Evolutionary conservation across 2,113 vertebrate genomes (phyloP).

Genomic region (Labeo catla): DNA sequence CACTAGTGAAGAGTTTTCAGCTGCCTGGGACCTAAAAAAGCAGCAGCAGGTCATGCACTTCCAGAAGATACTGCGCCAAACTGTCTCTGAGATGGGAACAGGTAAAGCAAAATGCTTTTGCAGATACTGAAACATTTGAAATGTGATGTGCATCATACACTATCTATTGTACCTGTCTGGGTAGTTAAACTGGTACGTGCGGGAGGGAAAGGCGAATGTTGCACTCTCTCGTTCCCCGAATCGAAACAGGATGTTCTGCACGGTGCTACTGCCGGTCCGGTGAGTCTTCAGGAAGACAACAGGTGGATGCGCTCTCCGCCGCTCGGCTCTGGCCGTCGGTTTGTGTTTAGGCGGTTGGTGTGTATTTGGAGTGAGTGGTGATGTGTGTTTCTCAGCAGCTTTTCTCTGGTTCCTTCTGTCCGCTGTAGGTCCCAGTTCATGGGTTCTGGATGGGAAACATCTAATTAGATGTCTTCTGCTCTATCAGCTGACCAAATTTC

Average conservation of each 20-base stretch:
- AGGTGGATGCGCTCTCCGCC: constrained; percentile 10
- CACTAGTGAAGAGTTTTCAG: background rate
- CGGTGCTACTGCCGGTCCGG: constrained; percentile 63
- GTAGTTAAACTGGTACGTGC: constrained; percentile 63
- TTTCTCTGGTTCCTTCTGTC: constrained; percentile 7
- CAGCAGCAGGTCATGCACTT: background rate
- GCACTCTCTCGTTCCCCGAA: constrained; percentile 41
- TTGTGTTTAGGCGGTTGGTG: background rate
- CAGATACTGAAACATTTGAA: background rate
- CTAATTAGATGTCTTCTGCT: background rate
- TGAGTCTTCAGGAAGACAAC: constrained; percentile 65
- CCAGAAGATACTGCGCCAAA: background rate
- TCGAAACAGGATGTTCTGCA: constrained; percentile 64
- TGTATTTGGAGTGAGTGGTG: background rate
- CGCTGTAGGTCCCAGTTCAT: background rate
- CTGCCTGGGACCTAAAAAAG: background rate
- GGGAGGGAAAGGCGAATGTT: constrained; percentile 61
- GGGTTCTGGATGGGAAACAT: constrained; percentile 11
- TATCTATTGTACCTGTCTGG: constrained; percentile 50
- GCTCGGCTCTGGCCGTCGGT: background rate
- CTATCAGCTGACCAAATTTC: background rate
- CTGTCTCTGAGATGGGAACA: background rate
- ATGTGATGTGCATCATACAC: background rate
- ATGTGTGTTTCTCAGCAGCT: background rate
- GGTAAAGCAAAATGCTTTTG: background rate